Evolutionary conservation across 2,113 vertebrate species (phyloP).

Genomic region (Oreochromis tanganicae): DNA sequence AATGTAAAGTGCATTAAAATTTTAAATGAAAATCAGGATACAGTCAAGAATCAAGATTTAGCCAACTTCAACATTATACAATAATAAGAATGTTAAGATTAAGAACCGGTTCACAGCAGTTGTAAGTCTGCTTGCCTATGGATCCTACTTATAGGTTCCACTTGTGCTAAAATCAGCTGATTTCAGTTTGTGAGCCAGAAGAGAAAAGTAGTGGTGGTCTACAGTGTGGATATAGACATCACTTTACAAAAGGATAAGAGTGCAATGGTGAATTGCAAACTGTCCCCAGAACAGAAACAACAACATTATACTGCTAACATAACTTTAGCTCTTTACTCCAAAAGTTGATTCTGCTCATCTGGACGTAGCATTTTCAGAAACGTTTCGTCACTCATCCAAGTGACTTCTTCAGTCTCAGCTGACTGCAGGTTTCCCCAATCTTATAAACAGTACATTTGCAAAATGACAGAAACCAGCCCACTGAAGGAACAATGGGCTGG

Average conservation of each 20-base stretch:
- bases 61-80: background rate
- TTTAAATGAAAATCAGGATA: background rate
- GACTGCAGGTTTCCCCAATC: fast-evolving
- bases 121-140: background rate
- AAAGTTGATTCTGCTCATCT: background rate
- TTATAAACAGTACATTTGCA: background rate
- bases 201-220: background rate
- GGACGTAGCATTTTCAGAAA: fast-evolving
- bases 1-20: background rate
- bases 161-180: background rate
- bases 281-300: background rate
- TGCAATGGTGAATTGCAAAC: background rate
- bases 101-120: background rate
- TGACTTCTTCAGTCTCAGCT: fast-evolving
- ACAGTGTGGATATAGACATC: background rate
- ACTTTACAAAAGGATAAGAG: background rate
- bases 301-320: background rate
- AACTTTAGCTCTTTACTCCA: background rate
- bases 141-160: background rate
- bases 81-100: background rate
- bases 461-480: background rate
- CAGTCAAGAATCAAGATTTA: background rate
- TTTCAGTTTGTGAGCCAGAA: background rate
- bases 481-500: background rate
- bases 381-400: fast-evolving